Conservation (phyloP, 1,140 invertebrate genomes). For the Bombus superbus region DNA sequence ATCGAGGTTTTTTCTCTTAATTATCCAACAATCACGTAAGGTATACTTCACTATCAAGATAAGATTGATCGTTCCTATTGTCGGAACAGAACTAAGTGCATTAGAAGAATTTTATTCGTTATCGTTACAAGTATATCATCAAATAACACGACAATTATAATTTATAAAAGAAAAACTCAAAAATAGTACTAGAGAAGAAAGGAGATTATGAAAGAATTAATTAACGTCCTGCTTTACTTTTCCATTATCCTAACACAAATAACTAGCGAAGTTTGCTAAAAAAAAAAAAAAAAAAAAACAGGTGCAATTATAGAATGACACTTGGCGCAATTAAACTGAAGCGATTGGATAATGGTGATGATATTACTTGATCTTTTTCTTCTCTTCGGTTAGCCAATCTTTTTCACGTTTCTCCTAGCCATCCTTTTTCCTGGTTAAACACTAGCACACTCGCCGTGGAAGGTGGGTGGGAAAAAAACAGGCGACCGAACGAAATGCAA, state of each 20-base stretch:
- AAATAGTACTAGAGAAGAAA: not conserved
- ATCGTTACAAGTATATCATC: too few relatives aligned
- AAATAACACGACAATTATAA: not conserved
- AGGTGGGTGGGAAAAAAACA: not conserved
- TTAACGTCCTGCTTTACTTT: not conserved
- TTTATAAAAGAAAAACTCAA: not conserved
- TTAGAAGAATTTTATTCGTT: too few relatives aligned
- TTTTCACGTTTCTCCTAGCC: not conserved
- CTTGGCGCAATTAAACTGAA: not conserved
- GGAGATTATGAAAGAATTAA: not conserved
- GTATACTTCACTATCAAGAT: too few relatives aligned
- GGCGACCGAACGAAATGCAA: not conserved
- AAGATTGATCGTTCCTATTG: too few relatives aligned
- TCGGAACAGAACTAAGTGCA: too few relatives aligned
- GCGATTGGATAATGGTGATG: not conserved
- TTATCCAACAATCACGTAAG: not conserved
- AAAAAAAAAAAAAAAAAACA: not conserved
- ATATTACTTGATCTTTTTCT: not conserved
- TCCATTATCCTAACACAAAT: not conserved
- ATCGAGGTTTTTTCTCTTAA: not conserved
- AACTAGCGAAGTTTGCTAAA: not conserved
- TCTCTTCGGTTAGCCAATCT: not conserved
- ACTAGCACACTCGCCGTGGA: not conserved
- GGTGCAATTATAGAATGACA: not conserved
- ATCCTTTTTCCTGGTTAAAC: not conserved